Conservation (phyloP, 2,888 invertebrate genomes). For the Cotesia congregata region DNA sequence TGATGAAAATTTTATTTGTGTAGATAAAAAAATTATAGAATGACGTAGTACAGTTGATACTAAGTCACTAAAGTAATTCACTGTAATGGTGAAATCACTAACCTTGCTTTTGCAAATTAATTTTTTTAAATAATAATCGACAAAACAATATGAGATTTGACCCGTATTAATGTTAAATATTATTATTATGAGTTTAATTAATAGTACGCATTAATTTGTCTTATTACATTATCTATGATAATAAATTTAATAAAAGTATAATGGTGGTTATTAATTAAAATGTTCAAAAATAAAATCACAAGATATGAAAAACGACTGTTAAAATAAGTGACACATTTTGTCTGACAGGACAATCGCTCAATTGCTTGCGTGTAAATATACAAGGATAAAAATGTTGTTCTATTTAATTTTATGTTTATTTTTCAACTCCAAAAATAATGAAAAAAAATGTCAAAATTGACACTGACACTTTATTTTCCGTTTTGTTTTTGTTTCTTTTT, state of each 20-base stretch:
- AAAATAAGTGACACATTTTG: not conserved
- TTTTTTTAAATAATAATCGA: not conserved
- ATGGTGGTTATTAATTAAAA: not conserved
- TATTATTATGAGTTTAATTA: not conserved
- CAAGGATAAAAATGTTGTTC: not conserved
- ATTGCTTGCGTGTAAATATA: not conserved
- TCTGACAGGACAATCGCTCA: not conserved
- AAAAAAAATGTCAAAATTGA: constrained; percentile 16
- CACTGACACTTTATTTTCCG: constrained; percentile 11
- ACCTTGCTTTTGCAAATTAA: constrained; percentile 41
- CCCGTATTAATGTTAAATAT: not conserved
- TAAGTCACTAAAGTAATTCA: constrained; percentile 43
- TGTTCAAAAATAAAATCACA: not conserved
- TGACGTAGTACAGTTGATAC: constrained; percentile 39
- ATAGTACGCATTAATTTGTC: not conserved
- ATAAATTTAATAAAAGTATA: not conserved
- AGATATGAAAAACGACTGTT: not conserved
- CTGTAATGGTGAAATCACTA: constrained; percentile 47
- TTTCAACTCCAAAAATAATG: not conserved
- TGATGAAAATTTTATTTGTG: constrained; percentile 24
- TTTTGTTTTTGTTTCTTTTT: constrained; percentile 7
- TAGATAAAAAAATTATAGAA: constrained; percentile 31
- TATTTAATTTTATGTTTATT: not conserved
- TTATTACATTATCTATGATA: not conserved
- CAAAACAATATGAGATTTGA: not conserved